phyloP scores from a whole-genome alignment of 1,140 invertebrate genomes.

The Antheraea mylitta region DNA sequence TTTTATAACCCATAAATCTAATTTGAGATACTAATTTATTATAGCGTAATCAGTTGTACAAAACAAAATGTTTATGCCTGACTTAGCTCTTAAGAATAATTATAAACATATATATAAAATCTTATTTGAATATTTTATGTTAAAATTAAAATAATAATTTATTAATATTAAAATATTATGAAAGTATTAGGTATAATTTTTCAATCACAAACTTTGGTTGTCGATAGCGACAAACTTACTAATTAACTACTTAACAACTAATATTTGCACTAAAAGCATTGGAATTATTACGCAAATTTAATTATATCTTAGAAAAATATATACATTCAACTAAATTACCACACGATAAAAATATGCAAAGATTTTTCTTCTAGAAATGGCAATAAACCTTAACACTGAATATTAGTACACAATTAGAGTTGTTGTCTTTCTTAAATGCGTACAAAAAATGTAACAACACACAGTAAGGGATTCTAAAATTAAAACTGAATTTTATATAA shows the following conservation, averaged over 20 bases:
- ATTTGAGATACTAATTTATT: too few relatives aligned
- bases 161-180: slow-evolving; percentile 15
- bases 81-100: background rate
- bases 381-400: slow-evolving; percentile 1
- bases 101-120: background rate
- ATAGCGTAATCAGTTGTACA: background rate
- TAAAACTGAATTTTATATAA: background rate
- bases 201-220: slow-evolving; percentile 40
- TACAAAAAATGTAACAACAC: background rate
- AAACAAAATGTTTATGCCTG: background rate
- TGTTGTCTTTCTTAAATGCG: slow-evolving; percentile 1
- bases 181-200: slow-evolving; percentile 22
- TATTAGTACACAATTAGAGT: background rate
- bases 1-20: too few relatives aligned
- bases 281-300: slow-evolving; percentile 38
- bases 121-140: background rate
- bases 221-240: slow-evolving; percentile 19
- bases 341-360: background rate
- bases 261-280: slow-evolving; percentile 46
- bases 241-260: slow-evolving; percentile 27
- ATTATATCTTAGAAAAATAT: slow-evolving; percentile 20
- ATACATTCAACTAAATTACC: slow-evolving; percentile 13
- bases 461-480: background rate
- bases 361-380: background rate
- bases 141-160: slow-evolving; percentile 13